A percentile compares a stretch with the other conserved stretches of the same genome.
Evolutionary conservation across 92 coral and sea anemone genomes (phyloP).

Genomic region (Bergia puertoricense): DNA sequence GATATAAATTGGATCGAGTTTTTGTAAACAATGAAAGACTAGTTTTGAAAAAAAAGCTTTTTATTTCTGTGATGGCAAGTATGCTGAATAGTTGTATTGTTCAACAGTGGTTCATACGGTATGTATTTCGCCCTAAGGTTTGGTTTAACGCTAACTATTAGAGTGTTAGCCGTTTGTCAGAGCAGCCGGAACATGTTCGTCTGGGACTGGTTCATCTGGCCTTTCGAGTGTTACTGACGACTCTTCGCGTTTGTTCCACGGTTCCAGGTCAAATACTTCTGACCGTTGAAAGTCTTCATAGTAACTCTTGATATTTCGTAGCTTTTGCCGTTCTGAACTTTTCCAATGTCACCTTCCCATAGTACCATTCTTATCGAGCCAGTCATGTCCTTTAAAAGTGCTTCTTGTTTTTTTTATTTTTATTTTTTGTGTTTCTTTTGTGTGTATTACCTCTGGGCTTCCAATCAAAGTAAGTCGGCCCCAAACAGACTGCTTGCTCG

Average conservation of each 20-base stretch:
- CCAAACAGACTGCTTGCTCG: not conserved
- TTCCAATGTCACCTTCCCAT: constrained; percentile 46
- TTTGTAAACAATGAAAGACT: too few relatives aligned
- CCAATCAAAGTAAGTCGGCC: not conserved
- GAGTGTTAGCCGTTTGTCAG: too few relatives aligned
- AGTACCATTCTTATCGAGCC: constrained; percentile 45
- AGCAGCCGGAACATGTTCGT: not conserved
- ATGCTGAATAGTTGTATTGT: too few relatives aligned
- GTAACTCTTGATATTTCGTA: constrained; percentile 34
- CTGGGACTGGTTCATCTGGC: not conserved
- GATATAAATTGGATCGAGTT: too few relatives aligned
- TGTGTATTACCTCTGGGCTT: not conserved
- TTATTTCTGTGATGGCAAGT: too few relatives aligned
- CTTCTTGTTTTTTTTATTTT: constrained; percentile 43
- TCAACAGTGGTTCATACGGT: too few relatives aligned
- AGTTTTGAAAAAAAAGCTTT: too few relatives aligned
- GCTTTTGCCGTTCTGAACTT: constrained; percentile 33
- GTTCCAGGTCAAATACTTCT: constrained; percentile 44
- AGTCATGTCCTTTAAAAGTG: constrained; percentile 48
- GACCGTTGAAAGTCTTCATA: constrained; percentile 37
- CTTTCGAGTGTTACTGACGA: not conserved
- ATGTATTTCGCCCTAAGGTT: too few relatives aligned
- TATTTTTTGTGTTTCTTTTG: not conserved
- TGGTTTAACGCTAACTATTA: too few relatives aligned
- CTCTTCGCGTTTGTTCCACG: not conserved